Percentiles rank a stretch among this genome's conserved stretches.
phyloP scores from a whole-genome alignment of 1,140 invertebrate species.

The Sipha flava region DNA sequence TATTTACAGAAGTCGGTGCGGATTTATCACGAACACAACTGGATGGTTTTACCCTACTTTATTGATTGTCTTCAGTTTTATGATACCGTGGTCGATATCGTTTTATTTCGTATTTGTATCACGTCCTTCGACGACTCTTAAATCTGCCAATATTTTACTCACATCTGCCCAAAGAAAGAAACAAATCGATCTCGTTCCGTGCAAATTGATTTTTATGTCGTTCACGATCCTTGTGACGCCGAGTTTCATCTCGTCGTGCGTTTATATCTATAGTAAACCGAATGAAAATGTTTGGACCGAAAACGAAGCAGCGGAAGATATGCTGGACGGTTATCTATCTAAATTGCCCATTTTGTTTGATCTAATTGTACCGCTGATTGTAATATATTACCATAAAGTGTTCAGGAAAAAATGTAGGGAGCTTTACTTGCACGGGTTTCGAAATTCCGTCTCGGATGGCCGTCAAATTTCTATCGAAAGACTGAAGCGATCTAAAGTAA shows the following conservation, averaged over 20 bases:
- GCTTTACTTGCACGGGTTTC: constrained; percentile 2
- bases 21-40: background rate
- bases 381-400: constrained; percentile 1
- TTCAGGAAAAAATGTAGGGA: constrained; percentile 18
- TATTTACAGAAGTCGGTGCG: constrained; percentile 9
- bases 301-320: background rate
- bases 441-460: constrained; percentile 3
- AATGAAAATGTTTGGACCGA: background rate
- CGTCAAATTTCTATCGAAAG: background rate
- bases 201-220: background rate
- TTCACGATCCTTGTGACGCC: background rate
- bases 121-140: background rate
- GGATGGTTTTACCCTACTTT: background rate
- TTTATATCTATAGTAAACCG: background rate
- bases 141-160: background rate
- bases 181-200: background rate
- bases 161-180: background rate
- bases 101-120: constrained; percentile 1
- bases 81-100: constrained; percentile 17
- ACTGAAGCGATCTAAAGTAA: background rate
- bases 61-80: background rate
- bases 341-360: background rate
- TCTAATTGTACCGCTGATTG: background rate
- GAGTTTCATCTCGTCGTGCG: background rate
- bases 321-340: background rate